Percentiles rank a stretch among this genome's conserved stretches.
Conservation (phyloP, 2,113 vertebrate genomes). For the Sturnus vulgaris region DNA sequence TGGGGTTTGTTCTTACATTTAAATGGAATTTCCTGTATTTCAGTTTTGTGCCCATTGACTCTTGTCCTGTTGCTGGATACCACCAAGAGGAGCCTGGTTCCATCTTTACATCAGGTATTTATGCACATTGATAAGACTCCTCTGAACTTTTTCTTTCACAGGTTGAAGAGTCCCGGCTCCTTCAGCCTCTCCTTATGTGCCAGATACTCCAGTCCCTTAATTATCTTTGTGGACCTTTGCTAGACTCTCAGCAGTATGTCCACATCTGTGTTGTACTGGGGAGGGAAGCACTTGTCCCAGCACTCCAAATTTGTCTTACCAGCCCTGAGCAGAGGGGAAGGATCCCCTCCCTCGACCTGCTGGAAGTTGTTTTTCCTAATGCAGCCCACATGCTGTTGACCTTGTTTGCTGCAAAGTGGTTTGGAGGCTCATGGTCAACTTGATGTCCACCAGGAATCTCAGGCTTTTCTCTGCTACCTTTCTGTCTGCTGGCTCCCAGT, state of each 20-base stretch:
- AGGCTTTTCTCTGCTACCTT: background rate
- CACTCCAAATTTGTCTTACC: background rate
- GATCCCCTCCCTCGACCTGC: background rate
- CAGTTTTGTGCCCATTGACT: background rate
- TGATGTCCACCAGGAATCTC: background rate
- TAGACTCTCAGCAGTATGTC: background rate
- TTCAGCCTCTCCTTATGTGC: background rate
- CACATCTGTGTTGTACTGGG: background rate
- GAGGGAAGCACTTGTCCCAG: background rate
- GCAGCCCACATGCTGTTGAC: background rate
- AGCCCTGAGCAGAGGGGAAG: background rate
- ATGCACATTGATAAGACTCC: background rate
- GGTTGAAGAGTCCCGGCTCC: background rate
- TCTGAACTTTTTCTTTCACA: background rate
- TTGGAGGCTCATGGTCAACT: background rate
- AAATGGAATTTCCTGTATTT: constrained; percentile 15
- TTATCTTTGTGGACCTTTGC: background rate
- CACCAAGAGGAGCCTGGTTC: background rate
- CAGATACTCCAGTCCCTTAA: background rate
- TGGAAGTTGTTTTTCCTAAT: background rate
- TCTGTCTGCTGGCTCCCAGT: background rate
- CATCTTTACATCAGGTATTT: constrained; percentile 20
- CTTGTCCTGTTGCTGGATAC: background rate
- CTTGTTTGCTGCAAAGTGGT: background rate
- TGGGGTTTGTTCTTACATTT: background rate